These are phyloP conservation scores for Festucalex cinctus DNA, from an alignment of 2,113 vertebrate species.

Conservation along the genomic window DNA sequence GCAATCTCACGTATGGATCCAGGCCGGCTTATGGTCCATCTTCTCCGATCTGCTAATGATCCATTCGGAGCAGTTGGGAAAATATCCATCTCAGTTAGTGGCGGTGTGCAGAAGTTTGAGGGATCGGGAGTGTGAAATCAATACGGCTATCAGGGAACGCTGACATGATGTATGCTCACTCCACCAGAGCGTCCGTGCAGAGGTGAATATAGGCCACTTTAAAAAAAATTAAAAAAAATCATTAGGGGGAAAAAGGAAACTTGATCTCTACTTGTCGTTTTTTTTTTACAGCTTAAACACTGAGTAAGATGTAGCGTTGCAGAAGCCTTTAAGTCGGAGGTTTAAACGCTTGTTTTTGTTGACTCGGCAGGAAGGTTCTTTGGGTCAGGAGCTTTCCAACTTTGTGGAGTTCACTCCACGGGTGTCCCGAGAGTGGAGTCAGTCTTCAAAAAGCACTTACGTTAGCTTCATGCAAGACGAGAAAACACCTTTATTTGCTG, in stretches of 20 bases:
- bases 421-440: constrained; percentile 7
- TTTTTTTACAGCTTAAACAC: constrained; percentile 38
- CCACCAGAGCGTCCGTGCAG: constrained; percentile 25
- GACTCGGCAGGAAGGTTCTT: not conserved
- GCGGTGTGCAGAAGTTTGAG: constrained; percentile 63
- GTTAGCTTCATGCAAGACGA: not conserved
- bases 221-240: constrained; percentile 59
- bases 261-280: constrained; percentile 52
- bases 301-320: constrained; percentile 35
- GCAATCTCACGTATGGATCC: constrained; percentile 56
- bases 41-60: constrained; percentile 68
- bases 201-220: constrained; percentile 59
- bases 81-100: constrained; percentile 68
- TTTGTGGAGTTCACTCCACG: not conserved
- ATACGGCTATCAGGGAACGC: constrained; percentile 63
- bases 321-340: constrained; percentile 24
- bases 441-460: not conserved
- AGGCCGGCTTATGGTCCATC: constrained; percentile 51
- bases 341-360: constrained; percentile 12
- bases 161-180: constrained; percentile 66
- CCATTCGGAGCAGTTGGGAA: constrained; percentile 63
- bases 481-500: not conserved
- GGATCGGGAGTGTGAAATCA: constrained; percentile 62
- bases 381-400: constrained; percentile 1
- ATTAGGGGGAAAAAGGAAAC: constrained; percentile 64